A percentile compares a stretch with the other conserved stretches of the same genome.
These are phyloP conservation scores for Pyrochroa serraticornis DNA, from an alignment of 2,888 invertebrate genomes.

Conservation along the genomic window DNA sequence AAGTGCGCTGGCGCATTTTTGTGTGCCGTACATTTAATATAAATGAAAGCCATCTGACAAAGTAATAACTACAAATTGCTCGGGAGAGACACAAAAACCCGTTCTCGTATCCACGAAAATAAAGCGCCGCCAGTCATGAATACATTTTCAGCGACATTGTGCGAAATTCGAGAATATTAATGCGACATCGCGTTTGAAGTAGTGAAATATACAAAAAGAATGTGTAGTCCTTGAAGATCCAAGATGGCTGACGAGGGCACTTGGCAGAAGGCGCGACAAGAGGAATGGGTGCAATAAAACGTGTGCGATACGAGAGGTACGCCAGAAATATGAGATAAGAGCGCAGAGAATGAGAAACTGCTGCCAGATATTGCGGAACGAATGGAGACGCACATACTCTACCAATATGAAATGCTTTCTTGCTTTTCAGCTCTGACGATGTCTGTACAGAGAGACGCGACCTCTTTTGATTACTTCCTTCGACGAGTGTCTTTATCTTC, in stretches of 20 bases:
- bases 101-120: constrained; percentile 28
- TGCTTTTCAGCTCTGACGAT: constrained; percentile 3
- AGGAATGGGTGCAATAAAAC: constrained; percentile 52
- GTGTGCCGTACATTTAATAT: constrained; percentile 18
- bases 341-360: constrained; percentile 46
- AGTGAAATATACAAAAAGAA: constrained; percentile 31
- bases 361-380: constrained; percentile 26
- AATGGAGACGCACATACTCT: constrained; percentile 20
- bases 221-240: constrained; percentile 41
- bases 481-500: constrained; percentile 38
- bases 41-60: constrained; percentile 21
- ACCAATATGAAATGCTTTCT: constrained; percentile 21
- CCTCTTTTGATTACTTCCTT: constrained; percentile 39
- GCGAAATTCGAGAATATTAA: constrained; percentile 34
- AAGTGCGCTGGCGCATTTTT: constrained; percentile 1
- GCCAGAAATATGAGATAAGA: constrained; percentile 51
- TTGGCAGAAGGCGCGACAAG: constrained; percentile 46
- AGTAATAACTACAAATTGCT: constrained; percentile 29
- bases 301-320: constrained; percentile 52
- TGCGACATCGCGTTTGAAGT: constrained; percentile 33
- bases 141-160: constrained; percentile 33
- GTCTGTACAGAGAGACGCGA: constrained; percentile 15
- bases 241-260: constrained; percentile 50
- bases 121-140: constrained; percentile 31
- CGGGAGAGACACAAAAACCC: constrained; percentile 8